phyloP scores from a whole-genome alignment of 1,140 invertebrate genomes.

The Anastatus disparis region DNA sequence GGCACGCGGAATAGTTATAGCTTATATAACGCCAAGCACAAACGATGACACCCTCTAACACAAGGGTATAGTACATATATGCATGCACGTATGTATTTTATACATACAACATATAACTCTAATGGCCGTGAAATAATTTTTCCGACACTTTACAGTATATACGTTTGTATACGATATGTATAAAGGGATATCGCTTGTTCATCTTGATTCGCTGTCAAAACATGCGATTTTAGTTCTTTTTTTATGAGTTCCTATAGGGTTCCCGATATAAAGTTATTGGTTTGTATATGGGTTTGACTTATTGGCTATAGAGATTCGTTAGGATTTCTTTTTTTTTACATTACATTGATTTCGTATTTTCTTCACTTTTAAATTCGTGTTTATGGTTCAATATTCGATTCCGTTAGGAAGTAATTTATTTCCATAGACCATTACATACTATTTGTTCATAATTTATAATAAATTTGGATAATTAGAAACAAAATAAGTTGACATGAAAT shows the following conservation, averaged over 20 bases:
- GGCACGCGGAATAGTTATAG: conserved; percentile 52
- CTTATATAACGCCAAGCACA: conserved; percentile 61
- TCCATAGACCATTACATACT: too few species aligned
- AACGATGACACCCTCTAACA: conserved; percentile 37
- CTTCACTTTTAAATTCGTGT: too few species aligned
- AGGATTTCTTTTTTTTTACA: background rate
- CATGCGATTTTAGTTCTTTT: background rate
- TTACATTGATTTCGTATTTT: too few species aligned
- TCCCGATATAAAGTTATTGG: too few species aligned
- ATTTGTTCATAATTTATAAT: too few species aligned
- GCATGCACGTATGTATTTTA: too few species aligned
- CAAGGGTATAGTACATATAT: too few species aligned
- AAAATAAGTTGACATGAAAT: too few species aligned
- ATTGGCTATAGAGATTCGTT: background rate
- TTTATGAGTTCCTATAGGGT: background rate
- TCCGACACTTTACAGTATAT: background rate
- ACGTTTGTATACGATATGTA: background rate
- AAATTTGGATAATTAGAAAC: too few species aligned
- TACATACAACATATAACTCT: background rate
- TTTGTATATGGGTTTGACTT: background rate
- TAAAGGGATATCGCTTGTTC: conserved; percentile 4
- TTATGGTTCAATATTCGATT: too few species aligned
- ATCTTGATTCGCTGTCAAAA: conserved; percentile 15
- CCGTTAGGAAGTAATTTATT: too few species aligned
- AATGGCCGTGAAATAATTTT: conserved; percentile 29